Conservation (phyloP, 1,140 invertebrate species). For the Metaphire vulgaris region DNA sequence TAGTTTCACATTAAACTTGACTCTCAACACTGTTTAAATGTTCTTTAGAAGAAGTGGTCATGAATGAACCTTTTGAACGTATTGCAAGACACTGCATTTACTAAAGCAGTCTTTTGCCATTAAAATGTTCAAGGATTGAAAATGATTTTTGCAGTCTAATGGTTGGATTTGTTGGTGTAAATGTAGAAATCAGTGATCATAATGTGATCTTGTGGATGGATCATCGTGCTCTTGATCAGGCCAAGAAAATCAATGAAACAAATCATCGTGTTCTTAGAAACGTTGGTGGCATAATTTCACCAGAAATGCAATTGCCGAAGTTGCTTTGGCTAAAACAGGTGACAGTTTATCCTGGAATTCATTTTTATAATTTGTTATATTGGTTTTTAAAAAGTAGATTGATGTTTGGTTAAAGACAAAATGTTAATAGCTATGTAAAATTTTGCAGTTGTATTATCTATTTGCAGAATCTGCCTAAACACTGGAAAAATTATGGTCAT, state of each 20-base stretch:
- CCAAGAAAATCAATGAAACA: conserved; percentile 70
- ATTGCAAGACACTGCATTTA: too few species aligned
- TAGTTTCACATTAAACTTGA: too few species aligned
- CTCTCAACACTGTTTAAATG: too few species aligned
- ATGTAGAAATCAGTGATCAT: conserved; percentile 59
- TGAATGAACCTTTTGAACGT: too few species aligned
- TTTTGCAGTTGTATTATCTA: neutral
- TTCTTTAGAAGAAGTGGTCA: too few species aligned
- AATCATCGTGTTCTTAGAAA: conserved; percentile 70
- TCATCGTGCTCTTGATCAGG: conserved; percentile 76
- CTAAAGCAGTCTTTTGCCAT: too few species aligned
- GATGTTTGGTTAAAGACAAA: too few species aligned
- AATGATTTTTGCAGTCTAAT: too few species aligned
- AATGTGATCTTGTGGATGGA: conserved; percentile 97
- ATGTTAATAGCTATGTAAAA: too few species aligned
- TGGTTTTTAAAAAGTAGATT: too few species aligned
- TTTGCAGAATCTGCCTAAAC: conserved; percentile 58
- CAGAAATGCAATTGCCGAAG: conserved; percentile 94
- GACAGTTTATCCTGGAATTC: conserved; percentile 6
- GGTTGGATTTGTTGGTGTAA: too few species aligned
- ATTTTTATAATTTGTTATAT: conserved; percentile 18
- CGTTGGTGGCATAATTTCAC: conserved; percentile 82
- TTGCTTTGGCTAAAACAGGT: conserved; percentile 80
- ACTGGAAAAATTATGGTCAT: conserved; percentile 63
- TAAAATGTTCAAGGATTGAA: too few species aligned